Evolutionary conservation across 1,140 invertebrate species (phyloP), one percentile per base, ranked within the genome.

Genomic region (Trichonephila clavata): DNA sequence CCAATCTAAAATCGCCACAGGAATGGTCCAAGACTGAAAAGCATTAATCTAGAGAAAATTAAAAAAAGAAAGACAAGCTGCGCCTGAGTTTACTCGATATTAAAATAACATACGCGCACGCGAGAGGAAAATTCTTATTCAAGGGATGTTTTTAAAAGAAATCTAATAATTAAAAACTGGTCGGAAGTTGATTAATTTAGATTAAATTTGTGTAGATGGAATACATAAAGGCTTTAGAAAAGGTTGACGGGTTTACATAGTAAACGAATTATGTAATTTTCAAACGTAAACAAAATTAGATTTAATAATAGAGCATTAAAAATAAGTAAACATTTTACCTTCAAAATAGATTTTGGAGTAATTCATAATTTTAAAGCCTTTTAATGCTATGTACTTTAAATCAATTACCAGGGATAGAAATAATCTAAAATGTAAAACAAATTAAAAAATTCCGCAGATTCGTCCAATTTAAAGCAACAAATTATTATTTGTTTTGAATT

Each of bases 1-100:
- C 27, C 68, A 77, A 77, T 77, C 68, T 77, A 32, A 77, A 77
- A 77, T 77, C 68, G 68, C 27, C 68, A 77, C 27, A 77, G 68
- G 68, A 77, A 77, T 32, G 16, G 27, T 27, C 68, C 68, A 18
- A 14, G 24, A 77, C 68, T 27, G 27, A 39, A n/a, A 50, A 77
- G 27, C 32, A 77, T 27, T 77, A 24, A 77, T 32, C 68, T 77
- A 32, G 27, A 32, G 27, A 68, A 68, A 3, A 50, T 50, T 50
- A 6, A 50, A 50, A 21, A 18, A 61, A 61, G 16, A 61, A 61
- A 18, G 14, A 61, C 1, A 61, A 61, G 60, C 20, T 18, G 21
- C 60, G n/a, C 21, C 4, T 3, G 20, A 6, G 0, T 16, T 39
- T 24, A 14, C n/a, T 32, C 68, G 27, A 32, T 77, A 77, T 77